phyloP scores from a whole-genome alignment of 2,888 invertebrate genomes.

The Dynastes hyllus region DNA sequence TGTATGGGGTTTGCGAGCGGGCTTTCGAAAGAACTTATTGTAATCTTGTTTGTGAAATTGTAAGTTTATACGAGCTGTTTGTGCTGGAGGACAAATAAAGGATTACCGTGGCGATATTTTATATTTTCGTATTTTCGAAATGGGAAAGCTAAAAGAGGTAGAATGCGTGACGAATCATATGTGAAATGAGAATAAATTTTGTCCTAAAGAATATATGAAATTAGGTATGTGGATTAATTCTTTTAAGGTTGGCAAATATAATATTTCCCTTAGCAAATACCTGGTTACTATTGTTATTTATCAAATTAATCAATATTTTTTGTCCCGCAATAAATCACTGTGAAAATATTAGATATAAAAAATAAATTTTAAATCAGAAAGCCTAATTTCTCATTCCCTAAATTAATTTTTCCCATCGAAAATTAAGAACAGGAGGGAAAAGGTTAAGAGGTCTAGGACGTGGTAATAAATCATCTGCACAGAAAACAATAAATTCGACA shows the following conservation, averaged over 20 bases:
- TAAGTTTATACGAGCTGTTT: conserved; percentile 31
- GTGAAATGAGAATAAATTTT: too few relatives aligned
- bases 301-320: neutral
- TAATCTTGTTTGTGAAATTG: conserved; percentile 44
- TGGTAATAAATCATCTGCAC: conserved; percentile 57
- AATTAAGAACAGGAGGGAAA: conserved; percentile 1
- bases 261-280: too few relatives aligned
- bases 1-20: neutral
- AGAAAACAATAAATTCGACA: conserved; percentile 54
- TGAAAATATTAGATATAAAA: conserved; percentile 5
- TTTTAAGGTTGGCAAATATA: too few relatives aligned
- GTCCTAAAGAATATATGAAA: neutral
- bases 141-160: neutral
- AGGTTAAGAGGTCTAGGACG: conserved; percentile 58
- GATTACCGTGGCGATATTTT: conserved; percentile 26
- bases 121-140: conserved; percentile 3
- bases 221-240: too few relatives aligned
- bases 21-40: conserved; percentile 18
- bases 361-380: conserved; percentile 6
- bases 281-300: too few relatives aligned
- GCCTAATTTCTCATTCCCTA: conserved; percentile 49
- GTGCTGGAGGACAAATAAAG: conserved; percentile 18
- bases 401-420: conserved; percentile 53
- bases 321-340: too few relatives aligned
- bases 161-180: neutral